Evolutionary conservation across 1,140 invertebrate genomes (phyloP).

Genomic region (Samia ricini): DNA sequence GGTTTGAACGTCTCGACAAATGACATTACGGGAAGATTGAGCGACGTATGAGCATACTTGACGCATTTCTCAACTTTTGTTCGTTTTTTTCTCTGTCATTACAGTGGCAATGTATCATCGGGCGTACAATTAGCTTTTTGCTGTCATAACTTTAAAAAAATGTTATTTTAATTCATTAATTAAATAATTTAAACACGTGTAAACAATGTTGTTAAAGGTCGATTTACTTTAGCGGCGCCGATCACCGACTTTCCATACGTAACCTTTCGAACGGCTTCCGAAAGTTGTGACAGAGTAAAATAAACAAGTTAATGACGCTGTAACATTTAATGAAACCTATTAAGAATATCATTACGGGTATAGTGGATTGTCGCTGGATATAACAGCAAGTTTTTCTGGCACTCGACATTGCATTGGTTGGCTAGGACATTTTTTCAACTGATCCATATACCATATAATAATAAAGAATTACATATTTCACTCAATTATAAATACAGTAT

Average conservation of each 20-base stretch:
- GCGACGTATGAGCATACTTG: conserved; percentile 11
- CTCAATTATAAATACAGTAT: background rate
- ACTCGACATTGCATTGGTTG: no score
- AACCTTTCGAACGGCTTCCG: conserved; percentile 43
- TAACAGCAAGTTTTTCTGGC: conserved; percentile 6
- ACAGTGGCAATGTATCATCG: conserved; percentile 5
- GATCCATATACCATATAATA: no score
- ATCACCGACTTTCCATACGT: conserved; percentile 47
- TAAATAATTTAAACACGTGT: conserved; percentile 15
- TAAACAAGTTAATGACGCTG: conserved; percentile 23
- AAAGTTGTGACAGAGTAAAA: conserved; percentile 17
- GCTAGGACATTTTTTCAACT: no score
- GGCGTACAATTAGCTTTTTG: conserved; percentile 35
- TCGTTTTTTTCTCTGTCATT: conserved; percentile 14
- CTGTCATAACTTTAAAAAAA: conserved; percentile 7
- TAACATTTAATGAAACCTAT: conserved; percentile 22
- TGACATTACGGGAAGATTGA: conserved; percentile 40
- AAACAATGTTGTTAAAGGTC: conserved; percentile 29
- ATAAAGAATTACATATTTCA: background rate
- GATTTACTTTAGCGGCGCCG: background rate
- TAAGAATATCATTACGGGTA: conserved; percentile 15
- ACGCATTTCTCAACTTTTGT: conserved; percentile 19
- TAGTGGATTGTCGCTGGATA: conserved; percentile 9
- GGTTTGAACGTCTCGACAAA: conserved; percentile 28
- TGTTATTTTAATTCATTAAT: background rate